phyloP scores from a whole-genome alignment of 2,113 vertebrate species.

The Oryzias melastigma region DNA sequence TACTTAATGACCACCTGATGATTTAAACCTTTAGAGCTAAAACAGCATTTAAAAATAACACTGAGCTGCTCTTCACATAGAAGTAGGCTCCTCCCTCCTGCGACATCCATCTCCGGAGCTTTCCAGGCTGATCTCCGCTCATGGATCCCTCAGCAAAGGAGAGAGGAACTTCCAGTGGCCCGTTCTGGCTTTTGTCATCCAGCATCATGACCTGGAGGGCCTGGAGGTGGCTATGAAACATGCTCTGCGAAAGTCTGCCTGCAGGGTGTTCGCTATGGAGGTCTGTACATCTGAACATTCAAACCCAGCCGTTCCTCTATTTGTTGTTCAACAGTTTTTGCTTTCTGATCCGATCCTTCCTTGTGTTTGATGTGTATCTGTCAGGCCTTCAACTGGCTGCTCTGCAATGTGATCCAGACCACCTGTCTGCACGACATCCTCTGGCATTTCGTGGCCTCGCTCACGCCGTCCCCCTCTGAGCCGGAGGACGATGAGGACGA shows the following conservation, averaged over 20 bases:
- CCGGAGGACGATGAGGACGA: conserved; percentile 96
- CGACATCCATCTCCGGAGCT: conserved; percentile 98
- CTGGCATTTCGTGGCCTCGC: conserved; percentile 98
- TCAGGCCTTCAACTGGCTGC: conserved; percentile 98
- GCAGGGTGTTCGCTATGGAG: conserved; percentile 98
- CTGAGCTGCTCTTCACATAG: conserved; percentile 60
- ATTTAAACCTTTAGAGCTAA: background rate
- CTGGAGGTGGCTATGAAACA: conserved; percentile 98
- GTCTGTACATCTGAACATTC: conserved; percentile 55
- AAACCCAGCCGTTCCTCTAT: background rate
- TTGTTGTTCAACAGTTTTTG: background rate
- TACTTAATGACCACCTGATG: conserved; percentile 19
- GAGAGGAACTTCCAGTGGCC: conserved; percentile 99
- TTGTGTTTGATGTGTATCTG: conserved; percentile 4
- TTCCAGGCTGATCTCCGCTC: conserved; percentile 95
- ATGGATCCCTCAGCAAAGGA: conserved; percentile 96
- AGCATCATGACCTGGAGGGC: conserved; percentile 97
- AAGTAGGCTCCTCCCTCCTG: conserved; percentile 96
- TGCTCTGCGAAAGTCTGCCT: conserved; percentile 95
- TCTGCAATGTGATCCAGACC: conserved; percentile 98
- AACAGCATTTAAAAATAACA: background rate
- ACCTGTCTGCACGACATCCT: conserved; percentile 97
- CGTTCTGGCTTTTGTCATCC: conserved; percentile 96
- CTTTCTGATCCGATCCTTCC: background rate
- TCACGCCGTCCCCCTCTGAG: conserved; percentile 92